Evolutionary conservation across 2,113 vertebrate species (phyloP).

Genomic region (Micronycteris hirsuta): DNA sequence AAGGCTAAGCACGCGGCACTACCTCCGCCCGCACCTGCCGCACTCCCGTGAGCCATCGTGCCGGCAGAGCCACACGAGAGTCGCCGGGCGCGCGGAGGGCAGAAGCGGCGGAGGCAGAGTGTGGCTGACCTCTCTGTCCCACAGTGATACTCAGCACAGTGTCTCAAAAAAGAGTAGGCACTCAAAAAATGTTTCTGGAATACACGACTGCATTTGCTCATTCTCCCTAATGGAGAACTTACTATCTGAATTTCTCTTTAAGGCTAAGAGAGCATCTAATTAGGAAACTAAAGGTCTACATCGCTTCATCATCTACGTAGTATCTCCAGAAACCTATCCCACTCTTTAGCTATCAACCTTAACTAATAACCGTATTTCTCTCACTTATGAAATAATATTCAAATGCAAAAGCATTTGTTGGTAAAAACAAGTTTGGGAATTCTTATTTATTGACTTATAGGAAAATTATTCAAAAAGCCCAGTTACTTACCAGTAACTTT

Average conservation of each 20-base stretch:
- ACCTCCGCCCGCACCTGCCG: not conserved
- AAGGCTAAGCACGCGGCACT: not conserved
- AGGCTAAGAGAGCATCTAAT: not conserved
- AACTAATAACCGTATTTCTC: constrained; percentile 23
- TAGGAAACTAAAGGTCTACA: not conserved
- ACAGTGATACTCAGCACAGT: constrained; percentile 38
- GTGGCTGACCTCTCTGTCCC: not conserved
- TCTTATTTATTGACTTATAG: constrained; percentile 57
- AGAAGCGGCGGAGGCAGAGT: not conserved
- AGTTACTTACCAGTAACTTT: constrained; percentile 65
- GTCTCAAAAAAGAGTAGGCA: constrained; percentile 56
- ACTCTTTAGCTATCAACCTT: not conserved
- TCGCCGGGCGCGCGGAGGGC: not conserved
- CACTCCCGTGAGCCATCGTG: not conserved
- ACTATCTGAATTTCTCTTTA: not conserved
- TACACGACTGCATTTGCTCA: not conserved
- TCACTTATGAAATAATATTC: constrained; percentile 1
- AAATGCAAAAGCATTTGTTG: constrained; percentile 52
- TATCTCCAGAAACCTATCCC: not conserved
- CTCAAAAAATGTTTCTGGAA: constrained; percentile 62
- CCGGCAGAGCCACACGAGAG: not conserved
- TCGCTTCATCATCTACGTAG: not conserved
- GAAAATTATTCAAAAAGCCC: constrained; percentile 61
- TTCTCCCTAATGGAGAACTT: not conserved
- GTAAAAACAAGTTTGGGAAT: constrained; percentile 50